phyloP scores from a whole-genome alignment of 2,113 vertebrate species.

The Cyrtonyx montezumae region DNA sequence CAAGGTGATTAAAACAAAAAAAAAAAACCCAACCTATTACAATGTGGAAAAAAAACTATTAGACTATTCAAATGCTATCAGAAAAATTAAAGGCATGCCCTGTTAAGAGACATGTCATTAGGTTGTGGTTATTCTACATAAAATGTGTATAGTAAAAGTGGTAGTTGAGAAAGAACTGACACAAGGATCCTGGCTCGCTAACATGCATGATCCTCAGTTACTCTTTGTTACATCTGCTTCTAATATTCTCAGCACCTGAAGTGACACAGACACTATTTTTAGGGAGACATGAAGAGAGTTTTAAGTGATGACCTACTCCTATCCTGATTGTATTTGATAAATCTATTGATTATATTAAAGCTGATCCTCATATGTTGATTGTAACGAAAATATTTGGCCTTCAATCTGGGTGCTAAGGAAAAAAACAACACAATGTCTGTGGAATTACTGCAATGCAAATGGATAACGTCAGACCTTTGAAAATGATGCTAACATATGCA shows the following conservation, averaged over 20 bases:
- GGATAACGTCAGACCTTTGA: not conserved
- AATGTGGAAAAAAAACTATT: no score
- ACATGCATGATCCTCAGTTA: not conserved
- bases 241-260: not conserved
- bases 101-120: no score
- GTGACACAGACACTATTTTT: not conserved
- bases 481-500: not conserved
- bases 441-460: not conserved
- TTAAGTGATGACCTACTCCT: not conserved
- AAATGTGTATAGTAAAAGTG: not conserved
- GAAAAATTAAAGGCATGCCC: no score
- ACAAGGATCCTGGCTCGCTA: not conserved
- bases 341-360: not conserved
- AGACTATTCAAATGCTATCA: no score
- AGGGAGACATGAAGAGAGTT: not conserved
- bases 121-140: not conserved
- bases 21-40: no score
- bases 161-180: not conserved
- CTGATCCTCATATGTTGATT: not conserved
- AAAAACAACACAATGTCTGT: not conserved
- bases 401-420: not conserved
- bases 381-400: not conserved
- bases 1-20: not conserved
- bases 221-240: not conserved
- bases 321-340: not conserved